A percentile compares a stretch with the other conserved stretches of the same genome.
phyloP scores from a whole-genome alignment of 1,140 invertebrate species.

The Lucilia cuprina region DNA sequence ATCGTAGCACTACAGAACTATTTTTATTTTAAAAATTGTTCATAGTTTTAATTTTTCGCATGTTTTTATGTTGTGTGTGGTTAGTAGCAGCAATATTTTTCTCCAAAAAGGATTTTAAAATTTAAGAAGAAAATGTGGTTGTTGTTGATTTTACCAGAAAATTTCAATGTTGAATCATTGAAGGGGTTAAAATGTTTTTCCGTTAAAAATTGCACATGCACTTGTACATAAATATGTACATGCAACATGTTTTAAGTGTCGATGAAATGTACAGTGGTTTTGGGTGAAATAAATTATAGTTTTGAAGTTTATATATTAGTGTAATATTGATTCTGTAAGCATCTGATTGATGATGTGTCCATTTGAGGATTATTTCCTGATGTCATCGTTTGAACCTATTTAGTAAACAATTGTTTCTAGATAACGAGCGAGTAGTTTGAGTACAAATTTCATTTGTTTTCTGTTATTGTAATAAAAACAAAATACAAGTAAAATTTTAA shows the following conservation, averaged over 20 bases:
- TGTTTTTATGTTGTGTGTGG: background rate
- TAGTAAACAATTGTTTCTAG: no score
- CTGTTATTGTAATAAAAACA: no score
- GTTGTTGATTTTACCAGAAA: constrained; percentile 1
- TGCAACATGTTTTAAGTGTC: background rate
- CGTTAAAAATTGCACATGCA: background rate
- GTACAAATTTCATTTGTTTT: no score
- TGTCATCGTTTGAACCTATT: no score
- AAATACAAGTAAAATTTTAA: no score
- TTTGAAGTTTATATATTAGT: no score
- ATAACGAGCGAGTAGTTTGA: no score
- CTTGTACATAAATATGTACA: background rate
- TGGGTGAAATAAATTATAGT: no score
- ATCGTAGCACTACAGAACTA: background rate
- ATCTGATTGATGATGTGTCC: no score
- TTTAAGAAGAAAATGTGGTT: background rate
- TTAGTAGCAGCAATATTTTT: background rate
- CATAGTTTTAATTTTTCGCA: background rate
- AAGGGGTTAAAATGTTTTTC: constrained; percentile 39
- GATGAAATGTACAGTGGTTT: background rate
- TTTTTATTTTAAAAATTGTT: background rate
- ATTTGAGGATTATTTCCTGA: no score
- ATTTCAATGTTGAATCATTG: constrained; percentile 23
- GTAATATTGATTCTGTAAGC: no score
- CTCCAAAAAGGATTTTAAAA: constrained; percentile 7